A percentile compares a stretch with the other conserved stretches of the same genome.
phyloP scores from a whole-genome alignment of 2,797 vertebrate species.

The Lacerta bilineata region DNA sequence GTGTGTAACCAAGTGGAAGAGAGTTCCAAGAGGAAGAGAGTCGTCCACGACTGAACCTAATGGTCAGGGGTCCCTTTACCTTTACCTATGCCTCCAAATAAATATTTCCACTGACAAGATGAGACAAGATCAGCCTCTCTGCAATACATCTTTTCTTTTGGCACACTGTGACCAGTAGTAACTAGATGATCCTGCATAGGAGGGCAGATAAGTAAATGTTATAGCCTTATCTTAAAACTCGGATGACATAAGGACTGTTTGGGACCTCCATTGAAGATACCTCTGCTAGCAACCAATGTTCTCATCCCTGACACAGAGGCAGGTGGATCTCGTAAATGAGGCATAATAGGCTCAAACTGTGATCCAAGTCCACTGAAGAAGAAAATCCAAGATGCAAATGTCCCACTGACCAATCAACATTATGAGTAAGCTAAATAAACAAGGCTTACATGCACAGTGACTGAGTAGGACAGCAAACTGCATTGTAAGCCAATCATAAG shows the following conservation, averaged over 20 bases:
- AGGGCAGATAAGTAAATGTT: background rate
- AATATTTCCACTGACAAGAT: background rate
- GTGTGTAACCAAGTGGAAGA: background rate
- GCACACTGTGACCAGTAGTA: background rate
- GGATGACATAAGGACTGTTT: background rate
- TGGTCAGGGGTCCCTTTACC: no score
- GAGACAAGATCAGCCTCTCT: background rate
- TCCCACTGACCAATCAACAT: background rate
- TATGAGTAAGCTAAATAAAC: background rate
- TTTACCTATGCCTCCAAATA: background rate
- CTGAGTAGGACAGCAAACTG: background rate
- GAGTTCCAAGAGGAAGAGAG: background rate
- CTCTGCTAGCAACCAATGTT: background rate
- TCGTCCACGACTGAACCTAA: no score
- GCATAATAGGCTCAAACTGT: background rate
- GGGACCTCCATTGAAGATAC: background rate
- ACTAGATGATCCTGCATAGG: background rate
- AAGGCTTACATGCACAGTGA: background rate
- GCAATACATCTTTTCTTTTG: background rate
- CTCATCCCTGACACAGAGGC: conserved; percentile 7
- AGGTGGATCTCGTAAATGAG: background rate
- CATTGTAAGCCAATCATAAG: background rate
- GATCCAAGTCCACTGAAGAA: background rate
- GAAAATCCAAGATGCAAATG: background rate
- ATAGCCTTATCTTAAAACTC: background rate